Percentiles rank a stretch among this genome's conserved stretches.
phyloP scores from a whole-genome alignment of 1,140 invertebrate genomes.

The Dermatophagoides farinae region DNA sequence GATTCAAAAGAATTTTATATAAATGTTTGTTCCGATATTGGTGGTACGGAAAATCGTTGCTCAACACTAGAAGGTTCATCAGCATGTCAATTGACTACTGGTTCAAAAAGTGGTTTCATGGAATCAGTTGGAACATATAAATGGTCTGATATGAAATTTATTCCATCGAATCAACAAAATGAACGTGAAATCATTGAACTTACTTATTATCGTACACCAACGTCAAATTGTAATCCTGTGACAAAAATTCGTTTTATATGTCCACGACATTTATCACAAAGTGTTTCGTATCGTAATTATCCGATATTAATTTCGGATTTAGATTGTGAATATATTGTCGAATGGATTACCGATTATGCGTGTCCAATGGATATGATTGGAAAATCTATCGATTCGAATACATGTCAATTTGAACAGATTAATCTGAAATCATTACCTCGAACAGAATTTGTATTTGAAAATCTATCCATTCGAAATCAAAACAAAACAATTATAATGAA shows the following conservation, averaged over 20 bases:
- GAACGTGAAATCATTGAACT: background rate
- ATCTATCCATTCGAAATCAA: background rate
- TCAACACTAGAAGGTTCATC: background rate
- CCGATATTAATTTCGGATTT: conserved; percentile 15
- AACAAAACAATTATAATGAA: conserved; percentile 12
- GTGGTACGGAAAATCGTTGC: too few species aligned
- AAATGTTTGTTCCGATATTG: conserved; percentile 15
- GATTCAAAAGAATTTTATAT: conserved; percentile 13
- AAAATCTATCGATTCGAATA: background rate
- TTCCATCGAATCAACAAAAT: background rate
- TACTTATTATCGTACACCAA: background rate
- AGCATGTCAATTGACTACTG: background rate
- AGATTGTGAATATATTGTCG: conserved; percentile 18
- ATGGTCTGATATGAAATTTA: background rate
- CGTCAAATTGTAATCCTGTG: background rate
- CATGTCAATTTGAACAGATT: background rate
- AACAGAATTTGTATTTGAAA: background rate
- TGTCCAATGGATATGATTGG: conserved; percentile 12
- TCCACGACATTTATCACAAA: conserved; percentile 5
- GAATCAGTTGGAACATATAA: background rate
- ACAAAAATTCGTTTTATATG: conserved; percentile 16
- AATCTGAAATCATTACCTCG: background rate
- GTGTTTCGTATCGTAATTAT: background rate
- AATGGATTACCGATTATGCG: conserved; percentile 20
- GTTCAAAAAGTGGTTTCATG: background rate